These are phyloP conservation scores for Nibea coibor DNA, from an alignment of 2,113 vertebrate species.

Conservation along the genomic window DNA sequence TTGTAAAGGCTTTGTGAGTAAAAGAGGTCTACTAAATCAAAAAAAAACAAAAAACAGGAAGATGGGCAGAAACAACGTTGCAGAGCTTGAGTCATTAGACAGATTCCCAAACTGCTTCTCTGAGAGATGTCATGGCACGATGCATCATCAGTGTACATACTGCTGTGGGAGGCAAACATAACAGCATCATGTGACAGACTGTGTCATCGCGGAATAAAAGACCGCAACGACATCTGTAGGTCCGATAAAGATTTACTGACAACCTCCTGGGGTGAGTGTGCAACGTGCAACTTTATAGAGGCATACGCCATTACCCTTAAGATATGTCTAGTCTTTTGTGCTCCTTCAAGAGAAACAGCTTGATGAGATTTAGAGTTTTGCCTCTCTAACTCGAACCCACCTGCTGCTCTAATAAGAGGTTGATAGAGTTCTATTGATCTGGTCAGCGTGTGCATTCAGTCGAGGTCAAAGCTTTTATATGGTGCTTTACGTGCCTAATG, in stretches of 20 bases:
- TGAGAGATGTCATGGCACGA: conserved; percentile 13
- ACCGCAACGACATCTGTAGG: conserved; percentile 1
- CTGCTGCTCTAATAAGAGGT: conserved; percentile 60
- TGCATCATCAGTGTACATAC: conserved; percentile 29
- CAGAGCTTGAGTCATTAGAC: conserved; percentile 6
- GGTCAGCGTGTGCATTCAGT: conserved; percentile 56
- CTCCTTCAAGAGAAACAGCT: conserved; percentile 19
- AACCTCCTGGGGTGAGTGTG: background rate
- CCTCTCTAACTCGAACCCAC: conserved; percentile 28
- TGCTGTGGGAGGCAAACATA: conserved; percentile 30
- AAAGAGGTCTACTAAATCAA: background rate
- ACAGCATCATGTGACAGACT: background rate
- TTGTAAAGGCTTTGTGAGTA: background rate
- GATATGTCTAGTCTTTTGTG: background rate
- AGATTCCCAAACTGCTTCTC: conserved; percentile 18
- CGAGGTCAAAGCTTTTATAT: conserved; percentile 59
- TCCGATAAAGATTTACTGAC: background rate
- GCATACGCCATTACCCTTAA: conserved; percentile 6
- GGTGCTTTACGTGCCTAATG: conserved; percentile 63
- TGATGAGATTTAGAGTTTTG: conserved; percentile 51
- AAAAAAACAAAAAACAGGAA: conserved; percentile 1
- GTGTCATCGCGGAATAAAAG: conserved; percentile 11
- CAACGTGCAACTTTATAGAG: conserved; percentile 18
- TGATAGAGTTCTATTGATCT: conserved; percentile 75
- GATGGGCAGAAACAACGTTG: background rate